Conservation (phyloP, 2,888 invertebrate species). For the Hyles lineata region DNA sequence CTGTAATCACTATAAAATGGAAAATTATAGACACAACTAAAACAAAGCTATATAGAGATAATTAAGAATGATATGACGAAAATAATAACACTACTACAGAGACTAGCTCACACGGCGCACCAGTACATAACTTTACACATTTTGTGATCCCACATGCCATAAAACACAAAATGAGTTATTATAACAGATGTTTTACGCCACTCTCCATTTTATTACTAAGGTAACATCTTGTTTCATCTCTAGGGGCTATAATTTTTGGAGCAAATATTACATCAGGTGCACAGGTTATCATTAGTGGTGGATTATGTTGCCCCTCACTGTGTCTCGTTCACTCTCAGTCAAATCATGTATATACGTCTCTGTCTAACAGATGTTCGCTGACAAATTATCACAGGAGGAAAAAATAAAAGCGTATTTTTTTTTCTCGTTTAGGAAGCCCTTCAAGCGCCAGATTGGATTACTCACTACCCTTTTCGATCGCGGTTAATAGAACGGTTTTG, state of each 20-base stretch:
- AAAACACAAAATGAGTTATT: slow-evolving; percentile 22
- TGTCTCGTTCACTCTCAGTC: slow-evolving; percentile 48
- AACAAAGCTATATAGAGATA: neutral
- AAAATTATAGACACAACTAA: neutral
- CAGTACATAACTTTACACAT: neutral
- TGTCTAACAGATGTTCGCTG: slow-evolving; percentile 44
- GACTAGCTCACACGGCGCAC: too few species aligned
- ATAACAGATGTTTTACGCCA: slow-evolving; percentile 11
- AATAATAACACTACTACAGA: neutral
- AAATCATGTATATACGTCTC: slow-evolving; percentile 36
- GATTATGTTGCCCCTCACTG: slow-evolving; percentile 65
- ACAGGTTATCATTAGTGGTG: slow-evolving; percentile 71
- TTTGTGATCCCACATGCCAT: slow-evolving; percentile 7
- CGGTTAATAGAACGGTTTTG: slow-evolving; percentile 44
- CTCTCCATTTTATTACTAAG: slow-evolving; percentile 29
- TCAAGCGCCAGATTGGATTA: slow-evolving; percentile 53
- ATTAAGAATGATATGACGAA: neutral
- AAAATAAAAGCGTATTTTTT: slow-evolving; percentile 43
- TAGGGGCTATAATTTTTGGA: slow-evolving; percentile 62
- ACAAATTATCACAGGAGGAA: slow-evolving; percentile 47
- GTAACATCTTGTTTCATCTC: slow-evolving; percentile 55
- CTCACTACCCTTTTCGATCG: slow-evolving; percentile 49
- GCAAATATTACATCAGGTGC: slow-evolving; percentile 71
- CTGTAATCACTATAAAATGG: too few species aligned
- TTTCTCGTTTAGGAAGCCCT: slow-evolving; percentile 54